phyloP scores from a whole-genome alignment of 2,113 vertebrate genomes.

The Grammomys surdaster region DNA sequence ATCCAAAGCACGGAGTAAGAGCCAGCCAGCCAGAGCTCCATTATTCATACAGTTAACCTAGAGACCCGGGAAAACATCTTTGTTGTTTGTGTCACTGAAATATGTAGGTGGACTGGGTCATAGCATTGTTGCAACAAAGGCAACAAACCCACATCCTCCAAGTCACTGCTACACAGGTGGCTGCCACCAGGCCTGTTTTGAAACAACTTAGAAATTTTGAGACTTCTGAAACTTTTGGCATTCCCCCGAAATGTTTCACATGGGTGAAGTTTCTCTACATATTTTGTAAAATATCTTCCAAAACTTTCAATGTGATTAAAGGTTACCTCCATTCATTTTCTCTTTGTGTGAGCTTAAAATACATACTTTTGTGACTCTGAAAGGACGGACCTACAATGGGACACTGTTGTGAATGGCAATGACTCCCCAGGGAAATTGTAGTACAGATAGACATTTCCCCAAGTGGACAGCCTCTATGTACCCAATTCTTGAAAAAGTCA shows the following conservation, averaged over 20 bases:
- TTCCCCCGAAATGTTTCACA: background rate
- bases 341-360: background rate
- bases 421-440: background rate
- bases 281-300: background rate
- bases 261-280: background rate
- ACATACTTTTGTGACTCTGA: conserved; percentile 21
- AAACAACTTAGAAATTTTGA: conserved; percentile 29
- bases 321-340: background rate
- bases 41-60: background rate
- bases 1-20: background rate
- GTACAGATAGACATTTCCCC: background rate
- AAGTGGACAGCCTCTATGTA: background rate
- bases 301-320: conserved; percentile 18
- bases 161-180: background rate
- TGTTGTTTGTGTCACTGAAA: background rate
- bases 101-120: background rate
- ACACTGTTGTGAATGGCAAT: background rate
- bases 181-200: background rate
- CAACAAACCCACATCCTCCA: background rate
- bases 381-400: background rate
- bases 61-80: background rate
- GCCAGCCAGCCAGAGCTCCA: background rate
- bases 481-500: background rate
- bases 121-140: background rate
- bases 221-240: conserved; percentile 24